Conservation (phyloP, 1,140 invertebrate genomes). For the Bombyx mandarina region DNA sequence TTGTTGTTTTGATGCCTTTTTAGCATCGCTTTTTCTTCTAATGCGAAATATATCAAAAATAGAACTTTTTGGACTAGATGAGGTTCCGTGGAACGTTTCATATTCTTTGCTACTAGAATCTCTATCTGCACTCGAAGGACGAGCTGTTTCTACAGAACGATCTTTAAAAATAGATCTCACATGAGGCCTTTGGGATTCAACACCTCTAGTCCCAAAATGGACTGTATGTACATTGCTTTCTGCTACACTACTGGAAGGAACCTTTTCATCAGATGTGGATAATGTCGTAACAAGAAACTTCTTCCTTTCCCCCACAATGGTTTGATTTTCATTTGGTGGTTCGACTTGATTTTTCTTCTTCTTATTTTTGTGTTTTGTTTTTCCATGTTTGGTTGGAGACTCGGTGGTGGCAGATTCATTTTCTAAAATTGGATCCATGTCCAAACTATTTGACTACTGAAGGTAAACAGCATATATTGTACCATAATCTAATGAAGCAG, state of each 20-base stretch:
- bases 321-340: conserved; percentile 42
- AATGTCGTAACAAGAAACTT: conserved; percentile 61
- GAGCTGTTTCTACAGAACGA: conserved; percentile 37
- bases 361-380: conserved; percentile 54
- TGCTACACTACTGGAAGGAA: conserved; percentile 32
- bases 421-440: conserved; percentile 67
- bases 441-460: conserved; percentile 23
- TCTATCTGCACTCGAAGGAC: conserved; percentile 54
- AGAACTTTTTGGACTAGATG: conserved; percentile 62
- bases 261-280: conserved; percentile 43
- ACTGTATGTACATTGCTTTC: conserved; percentile 59
- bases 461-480: conserved; percentile 31
- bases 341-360: conserved; percentile 49
- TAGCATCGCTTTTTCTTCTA: conserved; percentile 63
- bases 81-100: conserved; percentile 65
- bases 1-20: conserved; percentile 33
- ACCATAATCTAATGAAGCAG: conserved; percentile 39
- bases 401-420: conserved; percentile 58
- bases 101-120: conserved; percentile 50
- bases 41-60: conserved; percentile 67
- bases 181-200: conserved; percentile 58
- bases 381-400: conserved; percentile 47
- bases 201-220: conserved; percentile 61
- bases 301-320: conserved; percentile 50
- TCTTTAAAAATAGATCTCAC: conserved; percentile 62